Evolutionary conservation across 2,797 vertebrate genomes (phyloP).

Genomic region (Limosa lapponica): DNA sequence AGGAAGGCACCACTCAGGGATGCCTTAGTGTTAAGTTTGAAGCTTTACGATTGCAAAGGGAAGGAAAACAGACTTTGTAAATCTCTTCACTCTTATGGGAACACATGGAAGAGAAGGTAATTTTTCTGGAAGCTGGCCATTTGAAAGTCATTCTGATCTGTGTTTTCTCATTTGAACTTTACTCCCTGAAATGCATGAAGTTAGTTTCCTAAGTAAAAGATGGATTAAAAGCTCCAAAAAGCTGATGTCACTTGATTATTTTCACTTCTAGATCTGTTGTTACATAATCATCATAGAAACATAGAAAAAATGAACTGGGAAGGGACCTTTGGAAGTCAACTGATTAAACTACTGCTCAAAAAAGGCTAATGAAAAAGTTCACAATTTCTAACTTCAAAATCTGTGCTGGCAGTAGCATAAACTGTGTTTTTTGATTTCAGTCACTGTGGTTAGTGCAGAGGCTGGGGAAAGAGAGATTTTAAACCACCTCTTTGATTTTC

Average conservation of each 20-base stretch:
- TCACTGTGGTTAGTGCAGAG: neutral
- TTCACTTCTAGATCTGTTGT: neutral
- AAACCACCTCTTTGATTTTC: neutral
- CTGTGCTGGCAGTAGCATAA: neutral
- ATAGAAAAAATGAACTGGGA: neutral
- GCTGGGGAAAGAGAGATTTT: neutral
- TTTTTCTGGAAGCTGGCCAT: neutral
- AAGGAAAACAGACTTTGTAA: neutral
- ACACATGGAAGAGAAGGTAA: neutral
- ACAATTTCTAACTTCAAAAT: neutral
- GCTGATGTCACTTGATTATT: neutral
- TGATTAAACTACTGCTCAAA: neutral
- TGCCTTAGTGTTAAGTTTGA: neutral
- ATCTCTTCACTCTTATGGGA: neutral
- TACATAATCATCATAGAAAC: neutral
- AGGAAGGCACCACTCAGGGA: neutral
- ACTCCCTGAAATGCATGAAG: neutral
- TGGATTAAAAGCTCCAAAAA: neutral
- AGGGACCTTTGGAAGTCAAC: neutral
- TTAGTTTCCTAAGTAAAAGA: neutral
- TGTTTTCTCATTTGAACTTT: neutral
- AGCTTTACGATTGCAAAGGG: neutral
- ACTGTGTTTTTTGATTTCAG: neutral
- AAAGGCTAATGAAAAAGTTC: neutral
- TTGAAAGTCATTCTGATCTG: neutral